Evolutionary conservation across 2,797 vertebrate genomes (phyloP).

Genomic region (Anguilla marmorata): DNA sequence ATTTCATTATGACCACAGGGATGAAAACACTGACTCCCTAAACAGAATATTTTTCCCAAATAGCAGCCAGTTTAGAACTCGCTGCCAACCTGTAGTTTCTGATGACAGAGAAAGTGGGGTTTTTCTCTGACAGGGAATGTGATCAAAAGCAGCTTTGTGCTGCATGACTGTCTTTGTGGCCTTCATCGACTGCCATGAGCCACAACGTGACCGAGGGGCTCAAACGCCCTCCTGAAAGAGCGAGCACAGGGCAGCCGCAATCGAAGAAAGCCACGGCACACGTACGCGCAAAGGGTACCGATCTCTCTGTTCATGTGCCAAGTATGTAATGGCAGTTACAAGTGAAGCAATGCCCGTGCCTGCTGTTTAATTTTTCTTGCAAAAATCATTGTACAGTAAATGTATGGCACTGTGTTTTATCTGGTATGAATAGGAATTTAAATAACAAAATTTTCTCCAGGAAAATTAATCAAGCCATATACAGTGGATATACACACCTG

Average conservation of each 20-base stretch:
- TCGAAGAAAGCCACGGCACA: neutral
- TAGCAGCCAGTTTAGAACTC: neutral
- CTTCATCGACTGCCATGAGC: neutral
- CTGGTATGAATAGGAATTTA: neutral
- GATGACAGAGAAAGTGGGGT: neutral
- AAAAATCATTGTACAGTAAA: neutral
- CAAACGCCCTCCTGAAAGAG: neutral
- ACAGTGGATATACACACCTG: neutral
- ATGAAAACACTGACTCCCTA: neutral
- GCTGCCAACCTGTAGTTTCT: neutral
- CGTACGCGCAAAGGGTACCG: neutral
- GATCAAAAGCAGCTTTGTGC: conserved; percentile 39
- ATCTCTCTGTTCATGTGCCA: neutral
- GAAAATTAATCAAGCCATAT: neutral
- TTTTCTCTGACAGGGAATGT: conserved; percentile 49
- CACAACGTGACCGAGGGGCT: neutral
- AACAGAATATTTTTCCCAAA: neutral
- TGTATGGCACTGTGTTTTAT: neutral
- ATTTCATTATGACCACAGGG: neutral
- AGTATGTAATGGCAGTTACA: neutral
- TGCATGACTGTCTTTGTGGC: neutral
- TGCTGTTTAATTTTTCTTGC: neutral
- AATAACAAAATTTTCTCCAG: neutral
- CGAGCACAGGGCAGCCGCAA: neutral
- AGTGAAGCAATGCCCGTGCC: neutral